Evolutionary conservation across 2,888 invertebrate genomes (phyloP), one percentile per base, ranked within the genome.

Genomic region (Drosophila subquinaria): DNA sequence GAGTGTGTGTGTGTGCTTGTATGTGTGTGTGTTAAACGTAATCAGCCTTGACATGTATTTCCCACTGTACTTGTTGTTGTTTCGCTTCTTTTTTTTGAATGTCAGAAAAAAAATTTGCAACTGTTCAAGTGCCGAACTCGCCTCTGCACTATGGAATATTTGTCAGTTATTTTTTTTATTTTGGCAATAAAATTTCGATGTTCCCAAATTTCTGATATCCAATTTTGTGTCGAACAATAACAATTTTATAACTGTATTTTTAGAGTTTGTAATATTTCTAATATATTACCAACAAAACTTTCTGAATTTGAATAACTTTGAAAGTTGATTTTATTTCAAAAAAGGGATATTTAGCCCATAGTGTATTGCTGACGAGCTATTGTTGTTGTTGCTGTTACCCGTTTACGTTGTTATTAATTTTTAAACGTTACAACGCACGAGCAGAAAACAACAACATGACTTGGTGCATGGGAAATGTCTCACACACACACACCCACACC

Each of bases 1-100:
- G n/a, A n/a, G n/a, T n/a, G n/a, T n/a, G 38, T 35, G 45, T 35
- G 52, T 27, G 59, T 48, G 59, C 42, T 42, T 23, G 38, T 35
- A 42, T 35, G 52, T 27, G 59, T 48, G 59, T 65, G 48, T 64
- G 52, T 63, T 68, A 72, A 69, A 68, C 83, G 74, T 75, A 76
- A 78, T 75, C 88, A 85, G 86, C 88, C 84, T 85, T 88, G 88
- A 88, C 84, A 85, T 85, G 86, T 62, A 87, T 84, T 82, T 74
- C 73, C 70, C 70, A 53, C 59, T 64, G 61, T 56, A 59, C 30
- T 43, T 62, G 60, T 55, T 30, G 50, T 60, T 77, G 23, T 51
- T 51, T 20, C 13, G 20, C 35, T 36, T 35, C 35, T 52, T 60
- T 23, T 23, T 23, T 13, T 17, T 59, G 40, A 73, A 66, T 79